Evolutionary conservation across 2,888 invertebrate species (phyloP).

Genomic region (Pemphredon lugubris): DNA sequence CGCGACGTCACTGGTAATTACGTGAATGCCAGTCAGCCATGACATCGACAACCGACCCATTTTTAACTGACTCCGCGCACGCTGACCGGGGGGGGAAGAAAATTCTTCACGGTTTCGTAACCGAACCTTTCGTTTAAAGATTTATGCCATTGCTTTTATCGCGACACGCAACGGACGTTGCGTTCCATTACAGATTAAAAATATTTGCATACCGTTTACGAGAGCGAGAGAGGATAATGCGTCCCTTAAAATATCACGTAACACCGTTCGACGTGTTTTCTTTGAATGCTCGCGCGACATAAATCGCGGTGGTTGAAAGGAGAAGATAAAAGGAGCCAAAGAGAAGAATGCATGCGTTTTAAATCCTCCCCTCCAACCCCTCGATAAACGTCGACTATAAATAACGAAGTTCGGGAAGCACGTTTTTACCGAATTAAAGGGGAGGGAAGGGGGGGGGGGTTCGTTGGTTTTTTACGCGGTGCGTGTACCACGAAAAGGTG

Average conservation of each 20-base stretch:
- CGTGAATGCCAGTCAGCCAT: slow-evolving; percentile 62
- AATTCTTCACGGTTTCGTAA: slow-evolving; percentile 47
- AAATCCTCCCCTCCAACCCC: too few species aligned
- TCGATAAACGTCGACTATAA: too few species aligned
- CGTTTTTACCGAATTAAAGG: slow-evolving; percentile 12
- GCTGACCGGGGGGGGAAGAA: slow-evolving; percentile 31
- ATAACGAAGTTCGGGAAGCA: background rate
- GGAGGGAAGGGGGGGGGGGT: too few species aligned
- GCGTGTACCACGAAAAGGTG: slow-evolving; percentile 33
- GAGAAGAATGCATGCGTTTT: too few species aligned
- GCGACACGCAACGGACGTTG: background rate
- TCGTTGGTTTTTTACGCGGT: slow-evolving; percentile 27
- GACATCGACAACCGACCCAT: slow-evolving; percentile 57
- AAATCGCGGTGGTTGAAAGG: too few species aligned
- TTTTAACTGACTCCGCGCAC: slow-evolving; percentile 41
- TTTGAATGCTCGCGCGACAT: too few species aligned
- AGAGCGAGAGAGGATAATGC: too few species aligned
- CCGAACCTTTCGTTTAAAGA: slow-evolving; percentile 32
- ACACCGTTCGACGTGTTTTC: too few species aligned
- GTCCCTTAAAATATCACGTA: too few species aligned
- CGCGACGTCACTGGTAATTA: slow-evolving; percentile 65
- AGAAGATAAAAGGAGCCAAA: too few species aligned
- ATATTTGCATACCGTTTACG: background rate
- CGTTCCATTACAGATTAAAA: slow-evolving; percentile 13
- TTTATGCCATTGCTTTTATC: slow-evolving; percentile 22